phyloP scores from a whole-genome alignment of 2,797 vertebrate genomes.

The Cyprinodon diabolis region DNA sequence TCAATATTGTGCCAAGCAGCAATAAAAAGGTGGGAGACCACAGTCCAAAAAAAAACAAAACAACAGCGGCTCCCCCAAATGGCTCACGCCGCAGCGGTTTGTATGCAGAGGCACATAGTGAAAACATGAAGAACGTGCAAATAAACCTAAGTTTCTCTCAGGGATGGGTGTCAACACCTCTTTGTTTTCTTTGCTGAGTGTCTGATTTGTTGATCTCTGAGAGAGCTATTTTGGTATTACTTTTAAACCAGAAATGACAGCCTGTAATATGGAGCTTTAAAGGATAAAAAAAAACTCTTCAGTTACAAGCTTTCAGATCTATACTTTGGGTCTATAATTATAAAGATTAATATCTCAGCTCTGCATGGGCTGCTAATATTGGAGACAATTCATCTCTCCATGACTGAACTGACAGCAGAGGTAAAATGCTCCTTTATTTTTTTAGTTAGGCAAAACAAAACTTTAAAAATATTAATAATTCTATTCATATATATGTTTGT shows the following conservation, averaged over 20 bases:
- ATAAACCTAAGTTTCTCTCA: conserved; percentile 42
- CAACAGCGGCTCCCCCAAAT: conserved; percentile 43
- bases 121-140: conserved; percentile 52
- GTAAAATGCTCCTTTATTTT: neutral
- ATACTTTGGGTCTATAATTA: neutral
- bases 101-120: conserved; percentile 48
- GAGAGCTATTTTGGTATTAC: conserved; percentile 5
- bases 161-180: conserved; percentile 12
- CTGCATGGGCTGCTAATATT: conserved; percentile 2
- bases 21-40: conserved; percentile 60
- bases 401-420: neutral
- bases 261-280: neutral
- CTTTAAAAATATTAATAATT: too few species aligned
- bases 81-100: conserved; percentile 36
- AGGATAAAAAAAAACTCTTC: neutral
- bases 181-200: conserved; percentile 8
- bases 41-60: conserved; percentile 29
- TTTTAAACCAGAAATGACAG: neutral
- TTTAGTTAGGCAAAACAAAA: neutral
- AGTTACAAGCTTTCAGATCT: neutral
- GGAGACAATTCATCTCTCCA: neutral
- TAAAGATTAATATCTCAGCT: conserved; percentile 3
- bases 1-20: conserved; percentile 55
- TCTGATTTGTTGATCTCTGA: conserved; percentile 34
- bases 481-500: too few species aligned